Percentiles rank a stretch among this genome's conserved stretches.
Evolutionary conservation across 2,113 vertebrate genomes (phyloP).

Genomic region (Limanda limanda): DNA sequence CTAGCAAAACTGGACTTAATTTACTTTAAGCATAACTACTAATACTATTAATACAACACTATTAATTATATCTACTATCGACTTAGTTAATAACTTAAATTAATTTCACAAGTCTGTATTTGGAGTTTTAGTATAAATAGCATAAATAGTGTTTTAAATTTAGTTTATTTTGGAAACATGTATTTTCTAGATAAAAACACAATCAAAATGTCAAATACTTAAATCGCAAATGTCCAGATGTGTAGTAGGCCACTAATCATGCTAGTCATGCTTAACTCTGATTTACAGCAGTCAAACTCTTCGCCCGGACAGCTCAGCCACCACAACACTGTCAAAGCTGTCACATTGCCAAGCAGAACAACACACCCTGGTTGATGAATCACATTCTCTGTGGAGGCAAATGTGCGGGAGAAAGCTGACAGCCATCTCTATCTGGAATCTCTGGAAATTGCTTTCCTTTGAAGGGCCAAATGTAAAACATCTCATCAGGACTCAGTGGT

Average conservation of each 20-base stretch:
- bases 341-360: constrained; percentile 20
- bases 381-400: constrained; percentile 40
- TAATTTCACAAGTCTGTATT: no score
- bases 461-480: constrained; percentile 48
- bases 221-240: background rate
- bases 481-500: constrained; percentile 29
- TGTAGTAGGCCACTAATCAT: background rate
- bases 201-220: no score
- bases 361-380: constrained; percentile 51
- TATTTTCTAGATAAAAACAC: no score
- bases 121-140: no score
- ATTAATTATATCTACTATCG: no score
- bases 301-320: constrained; percentile 29
- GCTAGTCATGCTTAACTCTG: constrained; percentile 19
- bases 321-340: constrained; percentile 54
- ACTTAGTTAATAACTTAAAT: no score
- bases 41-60: no score
- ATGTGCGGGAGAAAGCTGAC: constrained; percentile 40
- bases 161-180: no score
- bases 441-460: constrained; percentile 23
- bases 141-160: no score
- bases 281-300: constrained; percentile 33
- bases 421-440: constrained; percentile 39
- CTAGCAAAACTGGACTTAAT: no score
- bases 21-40: no score